Evolutionary conservation across 2,797 vertebrate genomes (phyloP), one percentile per base, ranked within the genome.

Genomic region (Yasuhikotakia modesta): DNA sequence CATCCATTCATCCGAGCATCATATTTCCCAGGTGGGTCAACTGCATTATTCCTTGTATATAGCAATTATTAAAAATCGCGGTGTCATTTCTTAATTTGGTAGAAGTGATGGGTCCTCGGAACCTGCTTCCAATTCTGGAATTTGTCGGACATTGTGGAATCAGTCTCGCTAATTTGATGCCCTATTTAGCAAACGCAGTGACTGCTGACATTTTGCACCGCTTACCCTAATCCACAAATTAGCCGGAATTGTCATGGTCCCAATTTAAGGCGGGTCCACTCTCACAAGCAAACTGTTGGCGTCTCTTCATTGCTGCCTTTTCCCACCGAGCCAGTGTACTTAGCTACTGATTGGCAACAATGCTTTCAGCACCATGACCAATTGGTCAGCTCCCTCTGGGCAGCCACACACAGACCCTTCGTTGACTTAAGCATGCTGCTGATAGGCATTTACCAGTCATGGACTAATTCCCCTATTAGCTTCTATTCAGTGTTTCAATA

Each of bases 1-100:
- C 96, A 96, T 84, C 97, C 96, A n/a, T 96, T 98, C 87, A 90
- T 96, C 92, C 91, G 96, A 85, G 94, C 96, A 0, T 95, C 97
- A 0, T 98, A 94, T 82, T 95, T 98, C 80, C 94, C 97, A 94
- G 96, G 97, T 98, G 86, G 85, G 94, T 92, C 57, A 46, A 3
- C 8, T 0, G 3, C 1, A 46, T 43, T 19, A 0, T 66, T 19
- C 24, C 53, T 24, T 19, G 17, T 48, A 0, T 7, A 2, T 63
- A 17, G 35, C 61, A 32, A 43, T 52, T 21, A 22, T 57, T 45
- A 16, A 6, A 21, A 22, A n/a, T 60, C 61, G 17, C 43, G 21
- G 30, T 70, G 57, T 61, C 60, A 73, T 80, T 81, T 27, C 79
- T 78, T 75, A 86, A 82, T 77, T 80, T 81, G 50, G 79, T 83